phyloP scores from a whole-genome alignment of 2,888 invertebrate species.

The Phortica magna region DNA sequence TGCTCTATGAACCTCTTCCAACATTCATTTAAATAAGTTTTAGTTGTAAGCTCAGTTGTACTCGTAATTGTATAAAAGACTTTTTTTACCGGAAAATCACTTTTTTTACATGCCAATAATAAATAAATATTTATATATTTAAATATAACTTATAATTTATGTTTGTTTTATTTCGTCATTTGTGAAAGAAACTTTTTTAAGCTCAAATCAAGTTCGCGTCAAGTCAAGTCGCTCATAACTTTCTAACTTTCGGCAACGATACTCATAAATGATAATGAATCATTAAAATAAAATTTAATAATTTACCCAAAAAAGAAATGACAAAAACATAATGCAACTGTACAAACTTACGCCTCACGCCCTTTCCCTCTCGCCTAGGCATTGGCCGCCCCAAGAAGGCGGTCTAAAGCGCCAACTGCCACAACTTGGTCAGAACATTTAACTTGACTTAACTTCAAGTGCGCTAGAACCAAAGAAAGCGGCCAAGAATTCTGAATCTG shows the following conservation, averaged over 20 bases:
- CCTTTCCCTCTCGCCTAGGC: background rate
- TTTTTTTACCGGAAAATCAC: slow-evolving; percentile 9
- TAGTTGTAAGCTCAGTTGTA: slow-evolving; percentile 5
- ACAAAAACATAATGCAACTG: background rate
- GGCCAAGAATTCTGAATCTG: background rate
- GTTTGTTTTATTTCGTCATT: too few relatives aligned
- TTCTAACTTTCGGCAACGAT: background rate
- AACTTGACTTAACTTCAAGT: background rate
- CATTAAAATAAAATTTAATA: background rate
- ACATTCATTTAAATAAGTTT: background rate
- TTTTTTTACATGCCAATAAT: background rate
- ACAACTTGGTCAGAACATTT: background rate
- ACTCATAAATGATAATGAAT: background rate
- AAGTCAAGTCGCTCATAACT: background rate
- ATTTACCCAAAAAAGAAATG: too few relatives aligned
- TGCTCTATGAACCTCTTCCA: background rate
- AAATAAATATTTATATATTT: background rate
- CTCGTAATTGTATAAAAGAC: slow-evolving; percentile 1
- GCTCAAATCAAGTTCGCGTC: too few relatives aligned
- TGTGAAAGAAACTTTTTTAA: too few relatives aligned
- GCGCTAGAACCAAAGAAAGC: background rate
- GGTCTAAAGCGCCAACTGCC: background rate
- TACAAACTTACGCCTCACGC: background rate
- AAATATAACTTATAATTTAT: too few relatives aligned
- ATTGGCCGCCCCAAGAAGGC: background rate